Evolutionary conservation across 2,113 vertebrate species (phyloP), one percentile per base, ranked within the genome.

Genomic region (Cheirogaleus medius): DNA sequence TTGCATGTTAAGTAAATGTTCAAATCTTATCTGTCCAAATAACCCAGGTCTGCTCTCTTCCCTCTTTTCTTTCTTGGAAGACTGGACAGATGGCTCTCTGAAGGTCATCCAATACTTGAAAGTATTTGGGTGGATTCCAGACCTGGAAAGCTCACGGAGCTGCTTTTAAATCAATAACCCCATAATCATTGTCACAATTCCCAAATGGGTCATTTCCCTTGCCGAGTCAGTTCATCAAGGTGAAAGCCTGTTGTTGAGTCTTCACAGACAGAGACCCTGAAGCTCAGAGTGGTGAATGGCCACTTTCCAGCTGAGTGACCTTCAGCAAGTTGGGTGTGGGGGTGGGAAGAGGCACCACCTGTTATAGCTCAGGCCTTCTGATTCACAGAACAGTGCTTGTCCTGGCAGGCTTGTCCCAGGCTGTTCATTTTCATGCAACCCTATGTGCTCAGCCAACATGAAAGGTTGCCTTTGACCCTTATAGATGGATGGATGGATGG

Each of bases 101-200:
- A 93, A 83, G 39, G 88, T 63, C 44, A 3, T 47, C 82, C 49
- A 68, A 4, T 29, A 64, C 56, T 86, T 74, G 15, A 66, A 83
- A 93, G 90, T 60, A 68, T 87, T 11, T 84, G 90, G 58, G 64
- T n/a, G 15, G 56, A 37, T 76, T 93, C 90, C 77, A 92, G 89
- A 93, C 90, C 78, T 58, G 78, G 66, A 63, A 69, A n/a, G 39
- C 78, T 89, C 82, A 87, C 63, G 49, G 44, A 56, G 21, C 63
- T 52, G 39, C 80, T 92, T 93, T 80, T 63, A 47, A 49, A 90
- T 92, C 66, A 80, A 64, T 84, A 54, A 87, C 60, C 63, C 60
- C 84, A 60, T 0, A 58, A 81, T 77, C 32, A 77, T 39, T 20
- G 47, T 87, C 39, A 25, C 14, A 18, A 27, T 80, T 83, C 64